Evolutionary conservation across 2,888 invertebrate species (phyloP).

Genomic region (Lydus trimaculatus): DNA sequence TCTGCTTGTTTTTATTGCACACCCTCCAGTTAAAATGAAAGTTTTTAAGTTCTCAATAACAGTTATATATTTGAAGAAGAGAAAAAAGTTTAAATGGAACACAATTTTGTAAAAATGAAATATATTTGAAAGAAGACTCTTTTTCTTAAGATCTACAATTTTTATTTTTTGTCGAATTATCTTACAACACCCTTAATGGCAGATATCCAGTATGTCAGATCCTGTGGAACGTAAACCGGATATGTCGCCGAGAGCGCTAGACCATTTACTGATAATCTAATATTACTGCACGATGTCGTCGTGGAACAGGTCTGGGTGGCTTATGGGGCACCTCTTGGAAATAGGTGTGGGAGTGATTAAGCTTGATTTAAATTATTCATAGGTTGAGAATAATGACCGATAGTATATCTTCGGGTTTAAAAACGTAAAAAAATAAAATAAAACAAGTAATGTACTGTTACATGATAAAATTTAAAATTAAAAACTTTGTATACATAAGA

Average conservation of each 20-base stretch:
- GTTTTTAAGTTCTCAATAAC: background rate
- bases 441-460: background rate
- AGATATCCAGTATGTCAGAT: constrained; percentile 6
- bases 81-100: background rate
- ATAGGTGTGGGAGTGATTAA: constrained; percentile 13
- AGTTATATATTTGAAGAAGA: background rate
- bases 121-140: background rate
- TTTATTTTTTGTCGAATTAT: constrained; percentile 3
- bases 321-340: constrained; percentile 8
- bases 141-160: background rate
- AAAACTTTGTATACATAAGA: background rate
- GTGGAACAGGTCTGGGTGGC: constrained; percentile 11
- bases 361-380: constrained; percentile 17
- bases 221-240: constrained; percentile 10
- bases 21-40: constrained; percentile 10
- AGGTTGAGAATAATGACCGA: constrained; percentile 10
- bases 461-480: constrained; percentile 1
- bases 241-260: constrained; percentile 18
- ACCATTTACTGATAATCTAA: constrained; percentile 18
- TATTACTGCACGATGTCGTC: constrained; percentile 15
- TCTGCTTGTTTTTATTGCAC: constrained; percentile 49
- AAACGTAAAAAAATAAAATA: background rate
- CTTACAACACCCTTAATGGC: constrained; percentile 10
- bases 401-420: background rate
- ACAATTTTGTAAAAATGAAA: background rate